These are phyloP conservation scores for Musca domestica DNA, from an alignment of 1,140 invertebrate genomes.

Conservation along the genomic window DNA sequence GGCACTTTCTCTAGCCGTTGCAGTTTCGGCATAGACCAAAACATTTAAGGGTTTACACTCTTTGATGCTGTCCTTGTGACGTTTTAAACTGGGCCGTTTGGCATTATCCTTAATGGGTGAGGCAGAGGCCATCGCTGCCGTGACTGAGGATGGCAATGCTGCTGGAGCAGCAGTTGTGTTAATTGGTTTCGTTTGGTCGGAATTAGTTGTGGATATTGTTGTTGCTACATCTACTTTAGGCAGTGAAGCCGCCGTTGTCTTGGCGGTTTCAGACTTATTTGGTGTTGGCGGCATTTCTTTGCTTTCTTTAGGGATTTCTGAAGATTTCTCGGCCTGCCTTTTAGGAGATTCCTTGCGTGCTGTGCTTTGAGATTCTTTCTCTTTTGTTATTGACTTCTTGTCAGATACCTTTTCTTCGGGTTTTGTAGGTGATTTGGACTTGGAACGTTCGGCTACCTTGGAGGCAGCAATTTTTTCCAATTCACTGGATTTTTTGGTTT, in stretches of 20 bases:
- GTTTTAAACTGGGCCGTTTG: constrained; percentile 34
- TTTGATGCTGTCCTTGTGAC: constrained; percentile 39
- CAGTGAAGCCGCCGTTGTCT: background rate
- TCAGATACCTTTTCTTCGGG: background rate
- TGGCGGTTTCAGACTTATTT: background rate
- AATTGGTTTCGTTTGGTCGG: background rate
- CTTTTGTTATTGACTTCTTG: constrained; percentile 25
- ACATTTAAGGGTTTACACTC: constrained; percentile 74
- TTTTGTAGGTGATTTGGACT: background rate
- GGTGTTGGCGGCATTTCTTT: background rate
- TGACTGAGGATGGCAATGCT: background rate
- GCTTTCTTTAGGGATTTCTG: no score
- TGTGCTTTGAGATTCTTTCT: background rate
- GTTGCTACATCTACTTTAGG: background rate
- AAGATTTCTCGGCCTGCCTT: no score
- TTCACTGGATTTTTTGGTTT: constrained; percentile 30
- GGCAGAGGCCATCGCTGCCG: constrained; percentile 3
- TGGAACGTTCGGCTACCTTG: constrained; percentile 9
- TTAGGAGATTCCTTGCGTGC: background rate
- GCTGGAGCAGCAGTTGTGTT: background rate
- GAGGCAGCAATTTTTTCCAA: constrained; percentile 33
- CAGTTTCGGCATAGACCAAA: constrained; percentile 77
- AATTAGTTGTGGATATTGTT: background rate
- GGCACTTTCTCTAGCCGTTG: constrained; percentile 64
- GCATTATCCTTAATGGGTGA: constrained; percentile 11